A percentile compares a stretch with the other conserved stretches of the same genome.
phyloP scores from a whole-genome alignment of 2,113 vertebrate species.

The Amphilophus citrinellus region DNA sequence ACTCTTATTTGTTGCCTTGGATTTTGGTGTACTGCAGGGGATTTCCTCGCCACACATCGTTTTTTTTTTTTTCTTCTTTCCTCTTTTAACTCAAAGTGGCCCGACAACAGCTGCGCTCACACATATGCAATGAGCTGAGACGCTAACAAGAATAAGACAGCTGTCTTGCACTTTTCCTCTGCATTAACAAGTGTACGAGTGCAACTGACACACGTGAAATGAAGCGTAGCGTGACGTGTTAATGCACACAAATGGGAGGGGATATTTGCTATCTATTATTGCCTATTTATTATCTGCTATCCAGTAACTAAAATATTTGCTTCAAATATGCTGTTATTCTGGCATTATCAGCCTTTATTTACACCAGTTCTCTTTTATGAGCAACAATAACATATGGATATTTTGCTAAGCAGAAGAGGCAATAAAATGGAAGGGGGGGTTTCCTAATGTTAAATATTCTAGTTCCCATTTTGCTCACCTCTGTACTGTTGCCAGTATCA shows the following conservation, averaged over 20 bases:
- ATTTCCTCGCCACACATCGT: slow-evolving; percentile 81
- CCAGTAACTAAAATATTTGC: background rate
- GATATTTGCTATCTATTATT: background rate
- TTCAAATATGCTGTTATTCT: background rate
- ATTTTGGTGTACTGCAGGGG: slow-evolving; percentile 81
- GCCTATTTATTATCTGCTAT: background rate
- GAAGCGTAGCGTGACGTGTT: background rate
- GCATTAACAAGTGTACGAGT: slow-evolving; percentile 8
- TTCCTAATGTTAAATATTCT: slow-evolving; percentile 59
- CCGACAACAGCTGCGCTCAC: slow-evolving; percentile 79
- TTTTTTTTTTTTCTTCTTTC: slow-evolving; percentile 82
- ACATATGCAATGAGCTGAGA: slow-evolving; percentile 61
- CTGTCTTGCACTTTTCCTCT: slow-evolving; percentile 26
- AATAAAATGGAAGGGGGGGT: slow-evolving; percentile 52
- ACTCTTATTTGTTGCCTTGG: slow-evolving; percentile 70
- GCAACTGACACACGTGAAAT: background rate
- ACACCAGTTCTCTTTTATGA: background rate
- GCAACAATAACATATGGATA: background rate
- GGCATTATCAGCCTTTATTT: background rate
- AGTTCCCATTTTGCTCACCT: slow-evolving; percentile 55
- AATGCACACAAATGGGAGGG: background rate
- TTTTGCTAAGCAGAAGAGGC: slow-evolving; percentile 22
- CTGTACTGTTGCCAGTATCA: slow-evolving; percentile 49
- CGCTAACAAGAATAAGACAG: slow-evolving; percentile 43
- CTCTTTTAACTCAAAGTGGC: slow-evolving; percentile 82